These are phyloP conservation scores for Allacma fusca DNA, from an alignment of 2,888 invertebrate species.

Conservation along the genomic window DNA sequence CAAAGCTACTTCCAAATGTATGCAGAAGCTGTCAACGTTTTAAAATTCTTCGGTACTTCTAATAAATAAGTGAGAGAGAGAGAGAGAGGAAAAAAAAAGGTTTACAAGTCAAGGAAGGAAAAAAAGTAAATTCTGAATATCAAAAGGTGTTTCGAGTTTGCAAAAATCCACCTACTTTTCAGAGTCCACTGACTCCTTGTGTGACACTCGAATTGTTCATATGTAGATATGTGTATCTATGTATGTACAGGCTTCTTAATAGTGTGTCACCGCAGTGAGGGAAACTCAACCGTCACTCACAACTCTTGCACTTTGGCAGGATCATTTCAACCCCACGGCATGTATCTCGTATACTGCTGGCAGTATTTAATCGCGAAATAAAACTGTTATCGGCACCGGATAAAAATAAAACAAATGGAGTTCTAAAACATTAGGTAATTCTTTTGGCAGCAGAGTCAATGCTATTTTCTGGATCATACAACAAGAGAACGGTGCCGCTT, in stretches of 20 bases:
- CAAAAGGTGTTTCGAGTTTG: background rate
- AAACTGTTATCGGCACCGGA: slow-evolving; percentile 54
- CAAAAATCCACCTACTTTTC: slow-evolving; percentile 15
- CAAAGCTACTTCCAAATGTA: too few species aligned
- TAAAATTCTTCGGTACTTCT: too few species aligned
- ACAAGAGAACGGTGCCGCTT: slow-evolving; percentile 32
- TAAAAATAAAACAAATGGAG: slow-evolving; percentile 55
- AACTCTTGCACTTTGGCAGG: too few species aligned
- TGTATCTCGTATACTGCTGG: background rate
- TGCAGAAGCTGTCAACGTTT: too few species aligned
- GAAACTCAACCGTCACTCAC: too few species aligned
- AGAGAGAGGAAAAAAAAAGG: background rate
- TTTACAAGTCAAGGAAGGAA: background rate
- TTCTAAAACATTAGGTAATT: slow-evolving; percentile 51
- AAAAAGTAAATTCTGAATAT: background rate
- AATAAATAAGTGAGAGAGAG: too few species aligned
- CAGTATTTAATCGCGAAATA: slow-evolving; percentile 48
- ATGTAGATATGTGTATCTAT: too few species aligned
- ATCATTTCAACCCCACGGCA: too few species aligned
- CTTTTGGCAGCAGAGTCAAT: slow-evolving; percentile 48
- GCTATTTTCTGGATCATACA: slow-evolving; percentile 53
- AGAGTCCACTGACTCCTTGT: slow-evolving; percentile 14
- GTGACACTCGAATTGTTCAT: too few species aligned
- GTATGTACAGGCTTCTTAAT: too few species aligned
- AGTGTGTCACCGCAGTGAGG: too few species aligned